These are phyloP conservation scores for Heliopora coerulea DNA, from an alignment of 92 coral and sea anemone genomes.

Conservation along the genomic window DNA sequence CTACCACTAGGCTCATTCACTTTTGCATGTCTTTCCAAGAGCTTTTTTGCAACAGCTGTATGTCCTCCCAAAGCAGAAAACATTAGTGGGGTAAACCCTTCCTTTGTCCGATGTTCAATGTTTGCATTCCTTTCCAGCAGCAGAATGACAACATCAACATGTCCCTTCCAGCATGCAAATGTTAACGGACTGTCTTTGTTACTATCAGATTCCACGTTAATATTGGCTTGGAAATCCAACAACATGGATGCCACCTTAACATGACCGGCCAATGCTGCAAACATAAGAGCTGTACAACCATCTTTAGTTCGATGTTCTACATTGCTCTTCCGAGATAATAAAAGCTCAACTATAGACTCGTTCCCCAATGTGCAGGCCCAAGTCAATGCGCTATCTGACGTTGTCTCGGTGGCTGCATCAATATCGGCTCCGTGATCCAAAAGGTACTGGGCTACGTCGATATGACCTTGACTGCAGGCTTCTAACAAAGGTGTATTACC, in stretches of 20 bases:
- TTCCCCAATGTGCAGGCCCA: constrained; percentile 99
- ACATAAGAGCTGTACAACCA: constrained; percentile 99
- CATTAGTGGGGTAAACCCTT: constrained; percentile 99
- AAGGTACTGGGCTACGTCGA: constrained; percentile 94
- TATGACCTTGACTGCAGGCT: constrained; percentile 99
- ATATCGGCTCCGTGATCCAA: constrained; percentile 95
- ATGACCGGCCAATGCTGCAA: constrained; percentile 99
- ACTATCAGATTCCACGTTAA: constrained; percentile 98
- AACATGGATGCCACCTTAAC: constrained; percentile 98
- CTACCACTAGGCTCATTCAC: constrained; percentile 99
- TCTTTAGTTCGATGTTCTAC: constrained; percentile 99
- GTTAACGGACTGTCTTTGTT: constrained; percentile 99
- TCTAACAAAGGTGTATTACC: constrained; percentile 97
- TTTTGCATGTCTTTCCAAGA: constrained; percentile 84
- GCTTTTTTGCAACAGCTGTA: constrained; percentile 92
- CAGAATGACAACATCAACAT: constrained; percentile 94
- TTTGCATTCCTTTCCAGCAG: constrained; percentile 90
- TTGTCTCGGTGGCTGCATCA: constrained; percentile 99
- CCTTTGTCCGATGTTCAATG: constrained; percentile 98
- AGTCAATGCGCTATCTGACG: constrained; percentile 99
- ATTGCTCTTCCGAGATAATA: constrained; percentile 75
- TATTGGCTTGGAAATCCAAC: constrained; percentile 88
- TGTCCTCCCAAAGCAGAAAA: constrained; percentile 99
- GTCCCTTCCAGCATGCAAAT: constrained; percentile 99
- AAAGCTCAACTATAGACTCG: constrained; percentile 90